Evolutionary conservation across 2,113 vertebrate species (phyloP), one percentile per base, ranked within the genome.

Genomic region (Anolis sagrei): DNA sequence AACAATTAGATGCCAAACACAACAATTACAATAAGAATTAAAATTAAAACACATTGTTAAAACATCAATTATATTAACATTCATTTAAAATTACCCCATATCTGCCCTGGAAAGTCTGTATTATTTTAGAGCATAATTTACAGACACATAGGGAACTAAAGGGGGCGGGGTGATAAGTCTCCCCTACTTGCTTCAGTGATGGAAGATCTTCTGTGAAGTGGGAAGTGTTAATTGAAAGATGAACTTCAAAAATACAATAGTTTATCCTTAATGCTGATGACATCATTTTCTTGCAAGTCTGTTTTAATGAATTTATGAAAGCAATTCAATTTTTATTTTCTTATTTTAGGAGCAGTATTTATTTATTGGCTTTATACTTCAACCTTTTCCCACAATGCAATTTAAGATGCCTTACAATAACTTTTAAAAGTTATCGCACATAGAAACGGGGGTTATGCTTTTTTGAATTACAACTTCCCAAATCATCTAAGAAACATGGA

Each of bases 181-280:
- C 8, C 8, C 27, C 4, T 68, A 2, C 5, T 27, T n/a, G 25
- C 10, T 68, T 27, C 29, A 29, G 4, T 68, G 64, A 68, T 68
- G 27, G 64, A 68, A 68, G 64, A 27, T 8, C 23, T 64, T 64
- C 62, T 68, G 64, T 1, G 3, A 27, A 68, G 64, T 29, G 29
- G 9, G 64, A 29, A 68, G 64, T 68, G 7, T 27, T 29, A 68
- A 68, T 10, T n/a, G 25, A 29, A n/a, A n/a, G n/a, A n/a, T n/a
- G n/a, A 14, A 61, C 11, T 13, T 25, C 58, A 68, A 49, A 48
- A 0, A 34, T 34, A 36, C 0, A 3, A 68, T 16, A 49, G 36
- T 8, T 32, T 49, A 76, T 84, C 9, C 5, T 32, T n/a, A 62
- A 54, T 61, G 8, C 29, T 68, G 49, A 66, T 85, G 68, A 51